Base-by-base conservation (phyloP, 2,888 invertebrate genomes). In the Invenusta paracnida region DNA sequence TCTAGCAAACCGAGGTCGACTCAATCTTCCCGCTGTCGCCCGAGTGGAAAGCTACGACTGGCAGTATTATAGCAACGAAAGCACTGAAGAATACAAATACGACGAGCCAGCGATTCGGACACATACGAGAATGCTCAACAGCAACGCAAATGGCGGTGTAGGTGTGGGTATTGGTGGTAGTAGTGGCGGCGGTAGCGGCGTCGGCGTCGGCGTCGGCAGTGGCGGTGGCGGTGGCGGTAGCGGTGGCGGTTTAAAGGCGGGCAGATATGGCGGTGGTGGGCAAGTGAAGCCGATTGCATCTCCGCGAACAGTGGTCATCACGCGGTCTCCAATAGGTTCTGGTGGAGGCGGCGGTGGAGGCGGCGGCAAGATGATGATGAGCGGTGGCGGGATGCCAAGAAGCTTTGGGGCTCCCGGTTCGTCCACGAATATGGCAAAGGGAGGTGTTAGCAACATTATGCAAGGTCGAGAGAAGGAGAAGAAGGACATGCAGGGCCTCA, bases 401-500 rank as follows among this genome's bases (percentile, higher is more conserved):
- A 73, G 67, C 67, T 73, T 73, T 23, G 73, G 73, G 27, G 84
- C 84, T 27, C 84, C 84, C 25, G 84, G 84, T 5, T 66, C 84
- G 28, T 29, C 84, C 11, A 23, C 67, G 2, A 66, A 13, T 29
- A 73, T 73, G 73, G 73, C 73, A 5, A 73, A 73, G 27, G 73
- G 73, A 29, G 91, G 90, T 31, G 92, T 92, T 2, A 91, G 89
- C 85, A 90, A 90, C 66, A 91, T 92, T 29, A 89, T 90, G 86
- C 90, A 90, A 83, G 88, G 89, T 85, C 89, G 93, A 67, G 92
- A 92, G 87, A 90, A 89, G 87, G 93, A 93, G 89, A 93, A 93
- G 91, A 92, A 92, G 88, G 92, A 93, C 88, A 91, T 93, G 91
- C 89, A 89, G 88, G 92, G 92, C 87, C 89, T 93, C 87, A 93